Conservation (phyloP, 1,140 invertebrate species). For the Coenobita brevimanus region DNA sequence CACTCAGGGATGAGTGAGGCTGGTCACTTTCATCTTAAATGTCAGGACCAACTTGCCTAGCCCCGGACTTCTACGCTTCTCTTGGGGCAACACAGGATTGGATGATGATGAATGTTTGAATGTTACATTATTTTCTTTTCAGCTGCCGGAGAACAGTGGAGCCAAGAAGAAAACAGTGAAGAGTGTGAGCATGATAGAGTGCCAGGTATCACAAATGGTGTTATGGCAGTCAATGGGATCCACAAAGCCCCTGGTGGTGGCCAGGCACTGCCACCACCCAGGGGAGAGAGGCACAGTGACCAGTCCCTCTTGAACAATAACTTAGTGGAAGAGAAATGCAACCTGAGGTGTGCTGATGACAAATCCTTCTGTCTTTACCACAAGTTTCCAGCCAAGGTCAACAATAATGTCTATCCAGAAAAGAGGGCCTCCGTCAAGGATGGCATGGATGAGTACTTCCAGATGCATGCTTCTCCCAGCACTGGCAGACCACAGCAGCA, state of each 20-base stretch:
- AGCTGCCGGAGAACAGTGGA: conserved; percentile 34
- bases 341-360: conserved; percentile 51
- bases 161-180: conserved; percentile 35
- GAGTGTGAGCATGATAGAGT: neutral
- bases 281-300: conserved; percentile 38
- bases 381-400: conserved; percentile 64
- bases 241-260: neutral
- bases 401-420: conserved; percentile 68
- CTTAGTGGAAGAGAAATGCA: conserved; percentile 58
- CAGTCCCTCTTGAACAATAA: conserved; percentile 59
- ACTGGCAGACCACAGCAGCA: neutral
- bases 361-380: conserved; percentile 56
- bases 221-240: conserved; percentile 35
- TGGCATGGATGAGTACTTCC: conserved; percentile 70
- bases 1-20: no score
- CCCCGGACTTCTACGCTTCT: no score
- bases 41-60: no score
- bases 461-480: conserved; percentile 27
- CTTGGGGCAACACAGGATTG: no score
- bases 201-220: conserved; percentile 18
- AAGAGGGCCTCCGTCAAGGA: conserved; percentile 56
- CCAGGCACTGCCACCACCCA: neutral
- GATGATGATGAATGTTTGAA: no score
- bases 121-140: neutral
- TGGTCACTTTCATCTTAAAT: no score